phyloP scores from a whole-genome alignment of 2,888 invertebrate genomes.

The Ochlodes sylvanus region DNA sequence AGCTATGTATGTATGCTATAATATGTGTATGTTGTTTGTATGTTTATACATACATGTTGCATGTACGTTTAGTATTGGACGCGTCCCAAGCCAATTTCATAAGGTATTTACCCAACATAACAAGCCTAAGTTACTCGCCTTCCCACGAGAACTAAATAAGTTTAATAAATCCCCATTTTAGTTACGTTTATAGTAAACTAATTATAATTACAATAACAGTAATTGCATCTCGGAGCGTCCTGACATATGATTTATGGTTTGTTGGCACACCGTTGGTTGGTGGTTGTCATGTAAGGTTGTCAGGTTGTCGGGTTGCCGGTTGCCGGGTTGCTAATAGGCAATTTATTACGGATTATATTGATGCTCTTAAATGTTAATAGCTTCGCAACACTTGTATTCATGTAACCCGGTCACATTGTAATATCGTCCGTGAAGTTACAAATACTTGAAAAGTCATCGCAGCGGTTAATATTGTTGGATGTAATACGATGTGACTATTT shows the following conservation, averaged over 20 bases:
- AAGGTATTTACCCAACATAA: too few relatives aligned
- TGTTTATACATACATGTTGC: too few relatives aligned
- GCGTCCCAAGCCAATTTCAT: too few relatives aligned
- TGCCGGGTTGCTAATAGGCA: constrained; percentile 23
- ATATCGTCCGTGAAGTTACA: background rate
- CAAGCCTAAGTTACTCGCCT: background rate
- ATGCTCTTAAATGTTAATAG: constrained; percentile 31
- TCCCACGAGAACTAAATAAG: constrained; percentile 1
- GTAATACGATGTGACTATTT: too few relatives aligned
- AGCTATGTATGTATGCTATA: too few relatives aligned
- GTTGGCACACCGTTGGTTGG: constrained; percentile 16
- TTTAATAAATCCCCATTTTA: constrained; percentile 3
- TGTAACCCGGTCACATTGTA: background rate
- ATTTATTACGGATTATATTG: constrained; percentile 33
- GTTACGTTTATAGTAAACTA: constrained; percentile 23
- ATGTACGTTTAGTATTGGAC: background rate
- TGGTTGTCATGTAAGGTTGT: constrained; percentile 4
- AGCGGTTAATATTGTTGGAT: too few relatives aligned
- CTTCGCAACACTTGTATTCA: constrained; percentile 3
- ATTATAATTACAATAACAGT: constrained; percentile 30
- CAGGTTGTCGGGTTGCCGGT: constrained; percentile 9
- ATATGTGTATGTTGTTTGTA: too few relatives aligned
- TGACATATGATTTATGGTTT: constrained; percentile 28
- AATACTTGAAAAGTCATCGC: too few relatives aligned
- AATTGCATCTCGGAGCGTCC: constrained; percentile 31